Conservation (phyloP, 2,888 invertebrate species). For the Drosophila crucigera region DNA sequence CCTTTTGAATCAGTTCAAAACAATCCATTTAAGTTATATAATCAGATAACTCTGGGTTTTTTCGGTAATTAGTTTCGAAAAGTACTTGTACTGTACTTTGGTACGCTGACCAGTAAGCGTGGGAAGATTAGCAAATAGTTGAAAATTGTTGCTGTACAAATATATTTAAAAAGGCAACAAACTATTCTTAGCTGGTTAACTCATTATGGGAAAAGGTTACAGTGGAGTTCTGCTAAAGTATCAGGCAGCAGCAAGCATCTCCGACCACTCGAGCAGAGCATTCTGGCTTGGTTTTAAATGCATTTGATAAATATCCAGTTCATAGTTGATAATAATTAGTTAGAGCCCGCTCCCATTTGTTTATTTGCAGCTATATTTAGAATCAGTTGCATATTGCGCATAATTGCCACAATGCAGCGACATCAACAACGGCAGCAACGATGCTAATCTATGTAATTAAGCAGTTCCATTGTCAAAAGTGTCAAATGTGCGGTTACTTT, state of each 20-base stretch:
- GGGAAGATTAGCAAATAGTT: not conserved
- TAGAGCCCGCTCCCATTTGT: constrained; percentile 19
- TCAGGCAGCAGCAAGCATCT: not conserved
- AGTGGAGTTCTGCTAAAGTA: not conserved
- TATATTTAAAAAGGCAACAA: not conserved
- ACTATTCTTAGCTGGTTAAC: not conserved
- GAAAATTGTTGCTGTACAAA: not conserved
- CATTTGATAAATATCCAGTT: constrained; percentile 12
- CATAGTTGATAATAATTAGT: constrained; percentile 39
- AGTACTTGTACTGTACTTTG: not conserved
- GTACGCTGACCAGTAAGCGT: not conserved
- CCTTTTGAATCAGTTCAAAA: not conserved
- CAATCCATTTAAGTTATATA: not conserved
- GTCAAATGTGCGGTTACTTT: constrained; percentile 75
- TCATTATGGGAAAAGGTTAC: not conserved
- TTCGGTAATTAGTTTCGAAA: not conserved
- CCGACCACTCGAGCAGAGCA: not conserved
- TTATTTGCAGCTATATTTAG: constrained; percentile 67
- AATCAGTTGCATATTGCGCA: constrained; percentile 25
- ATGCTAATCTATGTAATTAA: constrained; percentile 66
- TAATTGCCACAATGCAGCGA: constrained; percentile 41
- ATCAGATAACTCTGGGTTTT: not conserved
- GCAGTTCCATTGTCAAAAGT: constrained; percentile 70
- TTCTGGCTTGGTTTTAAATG: not conserved
- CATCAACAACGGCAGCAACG: constrained; percentile 15